Base-by-base conservation (phyloP, 2,797 vertebrate species). In the Periophthalmus magnuspinnatus region DNA sequence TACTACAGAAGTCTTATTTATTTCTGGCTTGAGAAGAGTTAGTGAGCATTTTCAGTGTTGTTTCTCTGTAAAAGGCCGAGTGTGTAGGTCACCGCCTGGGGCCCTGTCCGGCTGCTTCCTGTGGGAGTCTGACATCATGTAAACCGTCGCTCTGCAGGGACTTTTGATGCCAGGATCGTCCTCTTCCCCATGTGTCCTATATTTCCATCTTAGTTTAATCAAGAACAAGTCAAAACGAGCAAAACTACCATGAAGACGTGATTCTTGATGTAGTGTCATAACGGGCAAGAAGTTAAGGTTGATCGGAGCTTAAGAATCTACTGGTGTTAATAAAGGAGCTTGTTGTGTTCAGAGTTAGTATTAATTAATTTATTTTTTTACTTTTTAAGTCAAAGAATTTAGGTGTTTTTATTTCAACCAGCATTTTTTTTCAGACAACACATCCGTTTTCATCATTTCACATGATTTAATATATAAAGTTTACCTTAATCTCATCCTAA, bases 91-190 rank as follows among this genome's bases (percentile, higher is more conserved):
- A 68, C 71, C 72, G 77, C 65, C 67, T 48, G 62, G 75, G 75
- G 76, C 82, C 63, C 48, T 22, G 74, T 79, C 74, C 81, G 72
- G 68, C 77, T 72, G 75, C 78, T 90, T 88, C 84, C 83, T 88
- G 84, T 87, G 55, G 67, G 67, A 83, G 76, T 74, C 74, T 71
- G 65, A 75, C 77, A 65, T 74, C 74, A 24, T 84, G 73, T 80
- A 75, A 81, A 84, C 32, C 38, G 75, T 82, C 68, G 21, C 71
- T 78, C 69, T 80, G 63, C 78, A 65, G 65, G 78, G 56, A 57
- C 68, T 64, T 71, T 52, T 54, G 41, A n/a, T 14, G 32, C 36
- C 81, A 63, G 74, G 36, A 33, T 71, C 71, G 48, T 58, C 17
- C 34, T 65, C 66, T 48, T 72, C 65, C 47, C n/a, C 13, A 2